Percentiles rank a stretch among this genome's conserved stretches.
Conservation (phyloP, 2,888 invertebrate genomes). For the Tholera decimalis region DNA sequence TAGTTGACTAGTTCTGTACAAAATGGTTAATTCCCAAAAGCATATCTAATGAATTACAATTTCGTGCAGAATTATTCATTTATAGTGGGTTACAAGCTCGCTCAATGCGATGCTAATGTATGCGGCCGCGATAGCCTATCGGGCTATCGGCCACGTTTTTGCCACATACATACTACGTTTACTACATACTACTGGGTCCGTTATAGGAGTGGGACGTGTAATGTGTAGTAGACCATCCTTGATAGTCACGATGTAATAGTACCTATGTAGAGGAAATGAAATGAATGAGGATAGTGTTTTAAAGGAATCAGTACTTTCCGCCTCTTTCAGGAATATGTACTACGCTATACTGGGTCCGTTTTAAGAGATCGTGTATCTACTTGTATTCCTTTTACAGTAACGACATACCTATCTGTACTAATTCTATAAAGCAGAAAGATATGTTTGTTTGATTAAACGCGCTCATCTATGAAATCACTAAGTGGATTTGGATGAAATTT, state of each 20-base stretch:
- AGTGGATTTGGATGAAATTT: too few relatives aligned
- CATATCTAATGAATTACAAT: constrained; percentile 60
- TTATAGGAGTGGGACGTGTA: constrained; percentile 20
- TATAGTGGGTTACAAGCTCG: constrained; percentile 69
- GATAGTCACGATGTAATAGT: constrained; percentile 8
- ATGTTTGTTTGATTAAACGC: too few relatives aligned
- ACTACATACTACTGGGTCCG: constrained; percentile 29
- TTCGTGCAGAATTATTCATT: constrained; percentile 74
- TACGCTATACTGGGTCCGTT: too few relatives aligned
- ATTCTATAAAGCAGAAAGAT: too few relatives aligned
- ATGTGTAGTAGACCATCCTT: constrained; percentile 4
- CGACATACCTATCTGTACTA: too few relatives aligned
- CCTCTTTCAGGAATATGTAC: too few relatives aligned
- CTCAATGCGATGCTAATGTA: constrained; percentile 77
- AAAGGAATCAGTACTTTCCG: too few relatives aligned
- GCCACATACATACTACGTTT: constrained; percentile 53
- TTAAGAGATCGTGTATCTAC: too few relatives aligned
- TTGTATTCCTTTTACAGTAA: too few relatives aligned
- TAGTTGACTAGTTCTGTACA: neutral
- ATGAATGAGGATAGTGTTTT: too few relatives aligned
- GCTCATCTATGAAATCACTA: too few relatives aligned
- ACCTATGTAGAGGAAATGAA: too few relatives aligned
- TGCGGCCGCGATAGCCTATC: constrained; percentile 69
- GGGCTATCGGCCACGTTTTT: constrained; percentile 63
- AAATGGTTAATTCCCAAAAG: constrained; percentile 7